Evolutionary conservation across 1,140 invertebrate species (phyloP).

Genomic region (Limonius californicus): DNA sequence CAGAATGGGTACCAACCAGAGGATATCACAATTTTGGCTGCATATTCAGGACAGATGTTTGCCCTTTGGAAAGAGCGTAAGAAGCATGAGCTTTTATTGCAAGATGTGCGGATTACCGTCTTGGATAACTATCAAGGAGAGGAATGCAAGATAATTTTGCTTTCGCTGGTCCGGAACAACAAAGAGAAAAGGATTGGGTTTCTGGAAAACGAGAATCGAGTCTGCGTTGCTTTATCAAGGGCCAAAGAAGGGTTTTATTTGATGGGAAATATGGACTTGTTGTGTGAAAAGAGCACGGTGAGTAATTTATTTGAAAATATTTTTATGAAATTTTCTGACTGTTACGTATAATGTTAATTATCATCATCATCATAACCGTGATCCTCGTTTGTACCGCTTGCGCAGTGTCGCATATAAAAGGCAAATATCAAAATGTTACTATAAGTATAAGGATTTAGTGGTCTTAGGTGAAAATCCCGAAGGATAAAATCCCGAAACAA

Average conservation of each 20-base stretch:
- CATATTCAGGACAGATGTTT: conserved; percentile 64
- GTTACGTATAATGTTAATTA: too few species aligned
- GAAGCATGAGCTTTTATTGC: conserved; percentile 36
- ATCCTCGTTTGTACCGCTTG: too few species aligned
- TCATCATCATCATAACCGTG: too few species aligned
- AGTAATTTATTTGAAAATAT: background rate
- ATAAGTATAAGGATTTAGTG: too few species aligned
- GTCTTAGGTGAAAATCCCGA: too few species aligned
- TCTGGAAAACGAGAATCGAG: conserved; percentile 67
- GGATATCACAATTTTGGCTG: conserved; percentile 64
- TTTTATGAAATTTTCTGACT: too few species aligned
- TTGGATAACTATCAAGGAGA: conserved; percentile 86
- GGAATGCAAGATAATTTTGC: conserved; percentile 78
- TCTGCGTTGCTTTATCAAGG: conserved; percentile 80
- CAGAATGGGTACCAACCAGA: conserved; percentile 55
- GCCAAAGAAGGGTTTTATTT: conserved; percentile 69
- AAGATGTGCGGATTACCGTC: conserved; percentile 57
- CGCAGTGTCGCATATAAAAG: background rate
- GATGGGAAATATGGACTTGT: conserved; percentile 50
- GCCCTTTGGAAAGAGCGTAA: conserved; percentile 50
- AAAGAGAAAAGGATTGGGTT: conserved; percentile 68
- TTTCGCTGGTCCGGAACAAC: conserved; percentile 79
- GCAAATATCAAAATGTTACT: background rate
- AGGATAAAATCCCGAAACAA: too few species aligned
- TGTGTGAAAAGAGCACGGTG: conserved; percentile 33